Conservation (phyloP, 2,797 vertebrate species). For the Bucorvus abyssinicus region DNA sequence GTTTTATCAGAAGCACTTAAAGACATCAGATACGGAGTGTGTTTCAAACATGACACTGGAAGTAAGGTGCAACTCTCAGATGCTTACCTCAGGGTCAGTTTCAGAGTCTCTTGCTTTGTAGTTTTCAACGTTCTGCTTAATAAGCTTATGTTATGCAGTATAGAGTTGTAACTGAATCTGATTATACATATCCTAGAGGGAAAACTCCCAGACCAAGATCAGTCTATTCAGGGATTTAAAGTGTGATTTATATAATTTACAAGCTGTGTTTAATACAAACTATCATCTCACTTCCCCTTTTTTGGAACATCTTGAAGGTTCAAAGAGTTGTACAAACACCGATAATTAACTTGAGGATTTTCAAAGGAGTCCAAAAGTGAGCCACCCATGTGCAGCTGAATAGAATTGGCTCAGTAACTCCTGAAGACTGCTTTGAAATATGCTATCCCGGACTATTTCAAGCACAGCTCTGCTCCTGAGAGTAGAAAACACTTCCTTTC, state of each 20-base stretch:
- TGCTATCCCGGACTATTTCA: background rate
- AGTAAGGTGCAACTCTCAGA: background rate
- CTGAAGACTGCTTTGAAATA: background rate
- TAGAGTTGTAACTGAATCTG: background rate
- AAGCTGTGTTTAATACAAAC: slow-evolving; percentile 21
- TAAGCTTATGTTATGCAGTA: background rate
- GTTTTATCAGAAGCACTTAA: background rate
- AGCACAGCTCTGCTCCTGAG: background rate
- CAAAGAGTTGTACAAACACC: slow-evolving; percentile 16
- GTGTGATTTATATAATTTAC: slow-evolving; percentile 29
- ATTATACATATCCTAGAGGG: background rate
- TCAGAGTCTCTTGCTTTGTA: background rate
- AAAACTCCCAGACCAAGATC: background rate
- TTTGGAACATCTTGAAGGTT: background rate
- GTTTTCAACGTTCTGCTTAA: background rate
- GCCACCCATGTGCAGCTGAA: background rate
- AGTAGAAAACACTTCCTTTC: background rate
- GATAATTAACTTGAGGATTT: slow-evolving; percentile 44
- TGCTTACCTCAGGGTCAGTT: background rate
- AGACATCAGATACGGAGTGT: background rate
- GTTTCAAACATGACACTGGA: background rate
- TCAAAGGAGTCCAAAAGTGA: slow-evolving; percentile 8
- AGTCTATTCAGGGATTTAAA: background rate
- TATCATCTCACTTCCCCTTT: background rate
- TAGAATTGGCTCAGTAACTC: background rate